Evolutionary conservation across 2,888 invertebrate species (phyloP), one percentile per base, ranked within the genome.

Genomic region (Chrysina gloriosa): DNA sequence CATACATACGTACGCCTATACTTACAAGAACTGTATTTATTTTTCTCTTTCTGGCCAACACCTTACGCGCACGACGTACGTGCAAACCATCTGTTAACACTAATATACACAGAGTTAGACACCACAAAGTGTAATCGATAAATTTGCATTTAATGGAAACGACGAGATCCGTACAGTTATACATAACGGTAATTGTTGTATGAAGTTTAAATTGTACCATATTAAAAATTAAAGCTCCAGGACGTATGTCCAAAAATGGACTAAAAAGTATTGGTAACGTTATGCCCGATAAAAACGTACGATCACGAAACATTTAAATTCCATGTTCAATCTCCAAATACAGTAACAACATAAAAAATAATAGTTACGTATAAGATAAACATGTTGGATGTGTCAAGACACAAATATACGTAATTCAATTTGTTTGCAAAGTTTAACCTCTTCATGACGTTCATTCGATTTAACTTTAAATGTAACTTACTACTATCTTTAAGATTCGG

Each of bases 61-160:
- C 25, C 42, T 42, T 58, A 42, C 58, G 14, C 25, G 58, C 23
- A n/a, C n/a, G n/a, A n/a, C n/a, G 25, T 42, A 58, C 36, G 39
- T 36, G 36, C 36, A 56, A 56, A 56, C 42, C 58, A 42, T 58
- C 58, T 58, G 58, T 39, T 58, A 58, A 39, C 58, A 27, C 16
- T 27, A 58, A 42, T 58, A 25, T 42, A 58, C 16, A 27, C 29
- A 19, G 39, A 39, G 21, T 9, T 42, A 25, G 39, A 58, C 42
- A 39, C 27, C 25, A n/a, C n/a, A 23, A 42, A 39, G 58, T 27
- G 16, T 23, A 42, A 58, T 58, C 58, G 42, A 39, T 58, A 42
- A 58, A 58, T 58, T 58, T 58, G 42, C 58, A 58, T 58, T 58
- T 58, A 42, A 58, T 58, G 42, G 58, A 58, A 58, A 58, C 58